Conservation (phyloP, 2,888 invertebrate genomes). For the Eurytoma californica region DNA sequence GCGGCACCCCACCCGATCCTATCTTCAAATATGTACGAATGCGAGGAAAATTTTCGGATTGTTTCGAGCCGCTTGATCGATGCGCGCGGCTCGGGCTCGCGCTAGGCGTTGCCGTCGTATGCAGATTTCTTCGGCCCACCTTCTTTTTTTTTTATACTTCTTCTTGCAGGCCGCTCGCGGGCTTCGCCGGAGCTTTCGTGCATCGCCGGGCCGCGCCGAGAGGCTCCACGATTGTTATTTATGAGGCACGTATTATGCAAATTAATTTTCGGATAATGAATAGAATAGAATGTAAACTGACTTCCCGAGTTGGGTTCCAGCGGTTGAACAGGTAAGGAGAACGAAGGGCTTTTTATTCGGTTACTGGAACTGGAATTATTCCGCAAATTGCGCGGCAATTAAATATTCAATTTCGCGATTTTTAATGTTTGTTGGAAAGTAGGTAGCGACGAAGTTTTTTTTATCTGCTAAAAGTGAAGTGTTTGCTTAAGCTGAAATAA, state of each 20-base stretch:
- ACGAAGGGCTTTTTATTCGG: conserved; percentile 4
- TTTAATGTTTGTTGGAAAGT: background rate
- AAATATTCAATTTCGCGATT: background rate
- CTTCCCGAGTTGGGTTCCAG: background rate
- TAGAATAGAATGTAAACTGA: conserved; percentile 25
- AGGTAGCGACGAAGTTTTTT: background rate
- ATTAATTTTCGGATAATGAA: conserved; percentile 57
- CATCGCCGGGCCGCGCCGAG: background rate
- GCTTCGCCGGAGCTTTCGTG: conserved; percentile 27
- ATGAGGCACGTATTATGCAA: conserved; percentile 55
- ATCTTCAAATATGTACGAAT: conserved; percentile 48
- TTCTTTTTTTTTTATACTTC: background rate
- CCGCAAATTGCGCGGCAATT: conserved; percentile 5
- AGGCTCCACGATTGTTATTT: conserved; percentile 51
- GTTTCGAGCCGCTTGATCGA: conserved; percentile 49
- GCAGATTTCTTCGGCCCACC: conserved; percentile 37
- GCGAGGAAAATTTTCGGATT: conserved; percentile 51
- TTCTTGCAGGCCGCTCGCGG: background rate
- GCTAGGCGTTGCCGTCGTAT: conserved; percentile 35
- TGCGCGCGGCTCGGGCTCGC: conserved; percentile 30
- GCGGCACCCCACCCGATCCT: conserved; percentile 32
- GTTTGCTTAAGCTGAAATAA: background rate
- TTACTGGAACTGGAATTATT: conserved; percentile 36
- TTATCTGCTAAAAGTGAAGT: background rate
- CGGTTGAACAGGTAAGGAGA: conserved; percentile 16